These are phyloP conservation scores for Pemphredon lugubris DNA, from an alignment of 2,888 invertebrate genomes.

Conservation along the genomic window DNA sequence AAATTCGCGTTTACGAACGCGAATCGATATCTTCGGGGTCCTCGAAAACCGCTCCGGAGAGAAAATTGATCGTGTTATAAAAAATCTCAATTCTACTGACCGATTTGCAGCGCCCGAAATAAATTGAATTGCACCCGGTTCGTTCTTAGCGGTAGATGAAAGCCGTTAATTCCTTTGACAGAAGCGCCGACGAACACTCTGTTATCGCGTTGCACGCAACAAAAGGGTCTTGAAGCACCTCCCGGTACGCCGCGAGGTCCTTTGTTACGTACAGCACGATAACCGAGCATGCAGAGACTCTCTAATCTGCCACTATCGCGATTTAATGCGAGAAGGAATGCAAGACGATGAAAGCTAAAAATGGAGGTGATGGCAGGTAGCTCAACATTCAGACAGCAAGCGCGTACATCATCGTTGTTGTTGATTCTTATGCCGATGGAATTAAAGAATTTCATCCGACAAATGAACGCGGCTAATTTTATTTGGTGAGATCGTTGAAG, in stretches of 20 bases:
- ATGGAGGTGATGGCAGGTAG: conserved; percentile 32
- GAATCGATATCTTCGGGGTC: no score
- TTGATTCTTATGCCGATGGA: conserved; percentile 15
- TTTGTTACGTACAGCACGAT: conserved; percentile 42
- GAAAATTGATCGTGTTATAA: no score
- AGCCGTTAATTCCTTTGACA: conserved; percentile 38
- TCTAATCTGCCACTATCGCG: conserved; percentile 46
- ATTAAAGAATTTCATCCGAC: conserved; percentile 1
- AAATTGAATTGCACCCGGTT: conserved; percentile 24
- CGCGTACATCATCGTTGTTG: conserved; percentile 40
- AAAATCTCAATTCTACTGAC: no score
- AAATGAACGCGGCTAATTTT: not conserved
- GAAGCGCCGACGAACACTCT: conserved; percentile 26
- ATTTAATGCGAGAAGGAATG: conserved; percentile 56
- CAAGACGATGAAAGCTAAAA: conserved; percentile 22
- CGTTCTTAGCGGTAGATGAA: conserved; percentile 1
- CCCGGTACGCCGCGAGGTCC: conserved; percentile 31
- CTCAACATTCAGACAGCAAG: conserved; percentile 10
- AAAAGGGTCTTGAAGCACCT: no score
- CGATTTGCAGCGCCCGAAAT: no score
- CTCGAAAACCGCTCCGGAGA: no score
- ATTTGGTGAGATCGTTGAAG: no score
- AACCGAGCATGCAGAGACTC: conserved; percentile 36
- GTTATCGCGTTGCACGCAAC: conserved; percentile 47
- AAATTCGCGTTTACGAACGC: no score